Evolutionary conservation across 2,888 invertebrate species (phyloP), one percentile per base, ranked within the genome.

Genomic region (Stenolophus ochropezus): DNA sequence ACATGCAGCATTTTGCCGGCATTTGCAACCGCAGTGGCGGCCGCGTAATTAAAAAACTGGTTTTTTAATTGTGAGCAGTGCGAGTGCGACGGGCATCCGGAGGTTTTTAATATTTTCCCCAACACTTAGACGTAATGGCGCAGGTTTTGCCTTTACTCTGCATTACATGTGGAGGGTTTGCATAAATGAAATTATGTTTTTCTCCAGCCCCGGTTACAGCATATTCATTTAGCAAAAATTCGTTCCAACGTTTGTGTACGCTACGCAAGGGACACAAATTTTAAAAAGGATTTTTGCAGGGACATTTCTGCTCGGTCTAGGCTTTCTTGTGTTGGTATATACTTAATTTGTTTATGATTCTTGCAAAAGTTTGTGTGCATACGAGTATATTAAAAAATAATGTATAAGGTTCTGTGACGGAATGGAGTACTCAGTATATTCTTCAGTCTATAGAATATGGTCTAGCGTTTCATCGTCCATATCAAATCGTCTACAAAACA

Each of bases 141-240:
- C 69, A 69, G 47, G 58, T 65, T 78, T 61, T 61, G 61, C 79
- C 51, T 79, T 79, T 69, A 79, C 69, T 69, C 53, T n/a, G 49
- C 11, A 79, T 79, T 79, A 79, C 47, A 79, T 51, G 79, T 65
- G 33, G 65, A 79, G 71, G 25, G 65, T 79, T 69, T 79, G 65
- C 79, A 79, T 80, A 80, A 80, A 65, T 47, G 25, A 53, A 75
- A 75, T 75, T 75, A 75, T 51, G 75, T 51, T 53, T 75, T 75
- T 53, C 53, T 25, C 18, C 18, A 18, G 27, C 23, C 53, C 51
- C 75, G 51, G 53, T 51, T 53, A 53, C 75, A 51, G 75, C 49
- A 49, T 49, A 73, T 73, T 73, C 73, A 73, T 73, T 73, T 73
- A 73, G 65, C 16, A 33, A 58, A 69, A 69, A 69, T 69, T 69